phyloP scores from a whole-genome alignment of 2,888 invertebrate genomes.

The Mamestra brassicae region DNA sequence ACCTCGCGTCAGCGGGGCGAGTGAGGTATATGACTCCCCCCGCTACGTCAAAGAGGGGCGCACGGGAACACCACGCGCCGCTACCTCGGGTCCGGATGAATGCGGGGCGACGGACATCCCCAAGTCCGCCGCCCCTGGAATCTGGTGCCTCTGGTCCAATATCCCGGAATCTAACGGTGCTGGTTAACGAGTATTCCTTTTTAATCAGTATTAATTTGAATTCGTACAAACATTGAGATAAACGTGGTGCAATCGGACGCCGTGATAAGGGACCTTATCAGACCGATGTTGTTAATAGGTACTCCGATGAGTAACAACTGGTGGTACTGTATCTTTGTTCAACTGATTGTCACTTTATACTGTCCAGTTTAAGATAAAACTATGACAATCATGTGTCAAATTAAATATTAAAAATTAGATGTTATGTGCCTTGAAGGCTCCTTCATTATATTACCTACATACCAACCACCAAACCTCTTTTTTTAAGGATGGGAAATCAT shows the following conservation, averaged over 20 bases:
- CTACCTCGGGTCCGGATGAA: too few relatives aligned
- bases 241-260: constrained; percentile 60
- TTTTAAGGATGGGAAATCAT: too few relatives aligned
- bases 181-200: neutral
- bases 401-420: neutral
- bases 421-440: too few relatives aligned
- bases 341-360: constrained; percentile 23
- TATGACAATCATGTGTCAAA: neutral
- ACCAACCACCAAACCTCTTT: too few relatives aligned
- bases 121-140: too few relatives aligned
- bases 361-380: neutral
- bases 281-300: constrained; percentile 36
- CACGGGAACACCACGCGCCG: too few relatives aligned
- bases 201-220: constrained; percentile 35
- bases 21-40: too few relatives aligned
- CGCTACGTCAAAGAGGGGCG: too few relatives aligned
- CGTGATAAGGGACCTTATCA: constrained; percentile 48
- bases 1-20: too few relatives aligned
- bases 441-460: too few relatives aligned
- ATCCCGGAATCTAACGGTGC: neutral
- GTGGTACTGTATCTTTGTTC: constrained; percentile 21
- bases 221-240: constrained; percentile 45
- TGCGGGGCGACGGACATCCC: too few relatives aligned
- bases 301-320: constrained; percentile 33
- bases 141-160: too few relatives aligned